phyloP scores from a whole-genome alignment of 2,113 vertebrate species.

The Pandion haliaetus region DNA sequence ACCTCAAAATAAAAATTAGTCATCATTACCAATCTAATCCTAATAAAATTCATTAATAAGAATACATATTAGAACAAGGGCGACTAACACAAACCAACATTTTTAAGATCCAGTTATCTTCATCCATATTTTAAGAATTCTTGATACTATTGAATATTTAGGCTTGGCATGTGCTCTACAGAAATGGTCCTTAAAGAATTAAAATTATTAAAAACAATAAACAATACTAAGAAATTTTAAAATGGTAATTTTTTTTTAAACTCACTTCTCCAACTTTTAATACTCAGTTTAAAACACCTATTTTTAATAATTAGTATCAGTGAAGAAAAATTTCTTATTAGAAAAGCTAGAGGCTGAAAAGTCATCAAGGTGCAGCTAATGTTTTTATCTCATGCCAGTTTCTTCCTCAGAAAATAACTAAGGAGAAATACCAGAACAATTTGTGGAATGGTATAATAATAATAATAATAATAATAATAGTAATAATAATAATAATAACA shows the following conservation, averaged over 20 bases:
- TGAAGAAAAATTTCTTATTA: neutral
- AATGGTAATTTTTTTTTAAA: neutral
- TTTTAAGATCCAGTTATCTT: neutral
- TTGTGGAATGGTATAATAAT: neutral
- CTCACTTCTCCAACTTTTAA: neutral
- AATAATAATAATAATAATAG: neutral
- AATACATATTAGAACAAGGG: neutral
- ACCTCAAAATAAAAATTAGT: conserved; percentile 17
- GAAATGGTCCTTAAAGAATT: neutral
- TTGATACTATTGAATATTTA: neutral
- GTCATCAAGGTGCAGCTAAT: neutral
- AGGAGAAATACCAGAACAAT: neutral
- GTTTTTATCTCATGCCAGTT: neutral
- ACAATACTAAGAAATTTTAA: neutral
- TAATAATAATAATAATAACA: too few relatives aligned
- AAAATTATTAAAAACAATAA: neutral
- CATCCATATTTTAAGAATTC: neutral
- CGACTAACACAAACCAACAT: neutral
- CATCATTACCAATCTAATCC: neutral
- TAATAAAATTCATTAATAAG: neutral
- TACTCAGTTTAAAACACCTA: neutral
- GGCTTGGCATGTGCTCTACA: neutral
- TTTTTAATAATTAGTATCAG: neutral
- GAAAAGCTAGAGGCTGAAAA: neutral
- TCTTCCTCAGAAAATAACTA: neutral